Evolutionary conservation across 2,113 vertebrate genomes (phyloP).

Genomic region (Grus americana): DNA sequence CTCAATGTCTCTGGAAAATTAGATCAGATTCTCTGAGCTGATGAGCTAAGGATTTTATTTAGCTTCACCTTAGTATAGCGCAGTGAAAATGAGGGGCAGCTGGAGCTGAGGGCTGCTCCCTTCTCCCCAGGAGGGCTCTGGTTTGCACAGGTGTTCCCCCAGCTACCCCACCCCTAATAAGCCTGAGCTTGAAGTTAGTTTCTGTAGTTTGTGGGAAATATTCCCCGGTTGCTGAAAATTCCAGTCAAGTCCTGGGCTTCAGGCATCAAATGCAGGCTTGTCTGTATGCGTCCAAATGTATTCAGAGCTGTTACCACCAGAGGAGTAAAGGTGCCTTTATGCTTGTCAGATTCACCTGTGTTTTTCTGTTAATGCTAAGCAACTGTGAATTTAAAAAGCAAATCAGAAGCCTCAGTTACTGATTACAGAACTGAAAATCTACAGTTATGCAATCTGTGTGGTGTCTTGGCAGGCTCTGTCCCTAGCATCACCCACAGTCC

Average conservation of each 20-base stretch:
- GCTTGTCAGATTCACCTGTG: background rate
- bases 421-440: background rate
- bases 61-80: background rate
- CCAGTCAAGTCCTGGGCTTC: background rate
- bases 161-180: background rate
- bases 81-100: background rate
- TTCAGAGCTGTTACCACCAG: background rate
- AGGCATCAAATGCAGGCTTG: background rate
- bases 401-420: background rate
- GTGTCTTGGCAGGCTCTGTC: background rate
- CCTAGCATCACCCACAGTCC: background rate
- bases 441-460: background rate
- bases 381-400: background rate
- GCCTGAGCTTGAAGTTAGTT: background rate
- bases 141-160: background rate
- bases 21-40: background rate
- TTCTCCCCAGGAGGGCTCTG: background rate
- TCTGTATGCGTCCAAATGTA: background rate
- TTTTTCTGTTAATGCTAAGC: background rate
- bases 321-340: background rate
- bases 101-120: background rate
- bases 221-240: background rate
- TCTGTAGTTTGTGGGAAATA: background rate
- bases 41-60: background rate
- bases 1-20: background rate